Base-by-base conservation (phyloP, 2,888 invertebrate species). In the Phyto melanocephala region DNA sequence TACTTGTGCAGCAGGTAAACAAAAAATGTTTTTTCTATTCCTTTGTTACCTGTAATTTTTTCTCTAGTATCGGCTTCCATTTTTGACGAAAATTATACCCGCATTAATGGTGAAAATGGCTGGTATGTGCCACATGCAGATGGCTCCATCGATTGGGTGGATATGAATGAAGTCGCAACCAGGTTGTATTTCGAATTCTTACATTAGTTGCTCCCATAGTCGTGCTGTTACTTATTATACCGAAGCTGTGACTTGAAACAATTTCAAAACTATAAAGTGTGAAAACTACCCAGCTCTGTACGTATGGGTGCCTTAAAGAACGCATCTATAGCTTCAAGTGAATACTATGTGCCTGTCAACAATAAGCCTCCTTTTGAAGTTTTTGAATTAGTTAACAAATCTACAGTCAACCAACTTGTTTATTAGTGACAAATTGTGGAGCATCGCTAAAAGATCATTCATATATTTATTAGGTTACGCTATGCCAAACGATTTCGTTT, bases 131-230 rank as follows among this genome's bases (percentile, higher is more conserved):
- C 85, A 1, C 75, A 71, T 28, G 0, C 17, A 0, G 72, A 85
- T 78, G 85, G 81, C 10, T 67, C 78, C 17, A 67, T 70, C 33
- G 50, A 63, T 2, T 85, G 86, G 85, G 56, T 85, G 40, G 47
- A 67, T 10, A 22, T 37, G 11, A 45, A 56, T 1, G 74, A 77
- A 0, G 83, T 45, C 5, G 54, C 93, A 93, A 90, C 89, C 91
- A 85, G 92, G 92, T 88, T 92, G 92, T 90, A 90, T 90, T 85
- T 85, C 87, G 83, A 90, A 90, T 88, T 40, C 88, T 42, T 88
- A 87, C 83, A 89, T 89, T 37, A 81, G 85, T 47, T 93, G 93
- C 84, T 87, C 92, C 0, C 93, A 93, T 85, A 84, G 86, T 22
- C 88, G 92, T 68, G 87, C 92, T 0, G 90, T 90, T 62, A 72